Percentiles rank a stretch among this genome's conserved stretches.
Conservation (phyloP, 1,140 invertebrate species). For the Drosophila athabasca region DNA sequence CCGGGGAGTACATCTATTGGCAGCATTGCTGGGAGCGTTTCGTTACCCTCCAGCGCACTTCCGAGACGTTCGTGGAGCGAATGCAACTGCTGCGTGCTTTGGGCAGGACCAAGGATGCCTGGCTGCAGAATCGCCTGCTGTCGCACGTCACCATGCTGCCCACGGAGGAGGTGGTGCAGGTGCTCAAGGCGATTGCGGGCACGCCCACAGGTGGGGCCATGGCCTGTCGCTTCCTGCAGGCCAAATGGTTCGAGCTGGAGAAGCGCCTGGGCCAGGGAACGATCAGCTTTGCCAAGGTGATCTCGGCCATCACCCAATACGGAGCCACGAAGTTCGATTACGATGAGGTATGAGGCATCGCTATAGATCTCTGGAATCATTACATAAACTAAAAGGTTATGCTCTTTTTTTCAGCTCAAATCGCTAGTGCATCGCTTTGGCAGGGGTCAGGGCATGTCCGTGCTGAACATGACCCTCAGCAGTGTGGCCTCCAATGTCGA, state of each 20-base stretch:
- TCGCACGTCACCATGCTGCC: constrained; percentile 88
- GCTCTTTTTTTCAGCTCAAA: constrained; percentile 57
- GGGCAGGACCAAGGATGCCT: constrained; percentile 88
- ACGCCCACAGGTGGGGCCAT: constrained; percentile 89
- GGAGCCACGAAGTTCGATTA: constrained; percentile 90
- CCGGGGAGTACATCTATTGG: constrained; percentile 90
- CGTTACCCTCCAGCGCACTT: constrained; percentile 84
- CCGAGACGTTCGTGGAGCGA: constrained; percentile 88
- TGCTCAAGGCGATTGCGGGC: constrained; percentile 87
- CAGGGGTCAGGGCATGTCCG: constrained; percentile 79
- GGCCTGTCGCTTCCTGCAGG: constrained; percentile 90
- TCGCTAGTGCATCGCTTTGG: constrained; percentile 82
- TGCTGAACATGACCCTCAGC: constrained; percentile 82
- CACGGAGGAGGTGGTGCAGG: constrained; percentile 88
- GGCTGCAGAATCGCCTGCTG: constrained; percentile 89
- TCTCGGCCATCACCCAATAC: constrained; percentile 88
- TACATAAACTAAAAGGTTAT: neutral
- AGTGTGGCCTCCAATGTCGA: constrained; percentile 83
- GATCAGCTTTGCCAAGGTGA: constrained; percentile 88
- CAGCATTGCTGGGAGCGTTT: constrained; percentile 89
- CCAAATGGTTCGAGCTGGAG: constrained; percentile 89
- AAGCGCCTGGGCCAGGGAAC: constrained; percentile 88
- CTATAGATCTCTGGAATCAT: neutral
- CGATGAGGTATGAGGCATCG: constrained; percentile 85
- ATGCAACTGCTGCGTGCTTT: constrained; percentile 88